phyloP scores from a whole-genome alignment of 1,140 invertebrate genomes.

The Bathynomus jamesi region DNA sequence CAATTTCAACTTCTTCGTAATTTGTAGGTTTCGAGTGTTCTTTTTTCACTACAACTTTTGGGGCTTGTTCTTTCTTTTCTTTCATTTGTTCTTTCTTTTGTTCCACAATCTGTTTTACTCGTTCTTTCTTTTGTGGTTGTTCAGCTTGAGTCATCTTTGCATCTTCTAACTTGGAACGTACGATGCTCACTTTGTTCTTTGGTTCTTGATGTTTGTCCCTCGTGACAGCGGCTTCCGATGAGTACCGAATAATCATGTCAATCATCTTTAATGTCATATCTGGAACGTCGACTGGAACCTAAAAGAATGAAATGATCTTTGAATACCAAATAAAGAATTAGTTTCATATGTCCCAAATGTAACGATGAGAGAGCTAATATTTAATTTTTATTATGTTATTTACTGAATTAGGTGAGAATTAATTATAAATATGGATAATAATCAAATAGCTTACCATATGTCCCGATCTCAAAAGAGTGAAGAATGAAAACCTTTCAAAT shows the following conservation, averaged over 20 bases:
- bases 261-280: conserved; percentile 50
- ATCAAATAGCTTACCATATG: conserved; percentile 30
- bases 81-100: too few species aligned
- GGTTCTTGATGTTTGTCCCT: conserved; percentile 1
- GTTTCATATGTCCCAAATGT: neutral
- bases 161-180: neutral
- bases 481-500: too few species aligned
- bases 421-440: neutral
- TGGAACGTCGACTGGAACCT: conserved; percentile 58
- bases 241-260: conserved; percentile 46
- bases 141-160: too few species aligned
- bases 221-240: neutral
- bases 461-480: too few species aligned
- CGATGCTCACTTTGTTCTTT: neutral
- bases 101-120: too few species aligned
- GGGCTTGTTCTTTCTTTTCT: too few species aligned
- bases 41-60: too few species aligned
- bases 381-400: neutral
- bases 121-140: too few species aligned
- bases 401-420: neutral
- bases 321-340: neutral
- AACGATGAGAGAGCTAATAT: neutral
- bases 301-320: conserved; percentile 23
- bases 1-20: neutral
- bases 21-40: too few species aligned